A percentile compares a stretch with the other conserved stretches of the same genome.
Conservation (phyloP, 2,797 vertebrate genomes). For the Argya squamiceps region DNA sequence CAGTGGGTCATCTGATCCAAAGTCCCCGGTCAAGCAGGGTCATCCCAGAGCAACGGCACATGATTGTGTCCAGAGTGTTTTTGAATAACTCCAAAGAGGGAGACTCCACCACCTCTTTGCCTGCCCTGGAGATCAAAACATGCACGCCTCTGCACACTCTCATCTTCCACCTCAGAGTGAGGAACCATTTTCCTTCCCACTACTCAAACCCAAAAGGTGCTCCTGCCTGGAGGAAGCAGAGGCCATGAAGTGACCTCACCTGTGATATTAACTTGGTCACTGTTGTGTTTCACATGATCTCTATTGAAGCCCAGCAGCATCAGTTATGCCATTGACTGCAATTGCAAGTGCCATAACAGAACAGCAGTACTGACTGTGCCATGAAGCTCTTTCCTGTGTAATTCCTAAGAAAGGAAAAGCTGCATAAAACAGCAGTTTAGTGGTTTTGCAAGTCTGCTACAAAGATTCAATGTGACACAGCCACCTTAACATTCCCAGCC, state of each 20-base stretch:
- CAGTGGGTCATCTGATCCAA: not conserved
- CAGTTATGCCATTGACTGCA: not conserved
- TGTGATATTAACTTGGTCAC: not conserved
- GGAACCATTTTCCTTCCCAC: not conserved
- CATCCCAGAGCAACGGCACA: not conserved
- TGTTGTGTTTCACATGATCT: not conserved
- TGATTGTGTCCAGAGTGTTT: not conserved
- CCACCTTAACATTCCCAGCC: not conserved
- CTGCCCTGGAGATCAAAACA: not conserved
- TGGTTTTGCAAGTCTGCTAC: not conserved
- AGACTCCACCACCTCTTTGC: not conserved
- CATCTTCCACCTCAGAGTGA: not conserved
- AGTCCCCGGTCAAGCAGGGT: not conserved
- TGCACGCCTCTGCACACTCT: not conserved
- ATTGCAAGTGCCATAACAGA: rapidly evolving
- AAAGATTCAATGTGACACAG: not conserved
- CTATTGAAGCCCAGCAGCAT: not conserved
- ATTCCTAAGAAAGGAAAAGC: not conserved
- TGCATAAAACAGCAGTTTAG: not conserved
- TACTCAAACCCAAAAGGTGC: not conserved
- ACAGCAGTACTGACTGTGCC: not conserved
- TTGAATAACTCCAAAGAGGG: not conserved
- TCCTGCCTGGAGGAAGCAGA: not conserved
- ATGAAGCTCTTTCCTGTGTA: not conserved
- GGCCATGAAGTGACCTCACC: not conserved